Base-by-base conservation (phyloP, 2,888 invertebrate species). In the Troides helena region DNA sequence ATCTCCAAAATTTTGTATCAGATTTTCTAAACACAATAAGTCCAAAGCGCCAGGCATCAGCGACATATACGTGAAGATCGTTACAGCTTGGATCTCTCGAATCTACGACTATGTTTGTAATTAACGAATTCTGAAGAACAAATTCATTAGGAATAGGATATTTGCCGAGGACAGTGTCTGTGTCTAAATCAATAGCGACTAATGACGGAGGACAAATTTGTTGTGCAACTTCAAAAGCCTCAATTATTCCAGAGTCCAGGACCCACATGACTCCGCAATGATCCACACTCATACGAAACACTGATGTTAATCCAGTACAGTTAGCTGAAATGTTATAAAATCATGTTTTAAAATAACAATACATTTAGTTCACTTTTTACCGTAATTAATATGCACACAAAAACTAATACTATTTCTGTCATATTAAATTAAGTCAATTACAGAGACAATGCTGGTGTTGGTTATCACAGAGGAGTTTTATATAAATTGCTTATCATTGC, bases 251-350 rank as follows among this genome's bases (percentile, higher is more conserved):
- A 0, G 96, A 95, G 84, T 97, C 97, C 39, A 97, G 92, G 0
- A 96, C 94, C 97, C 97, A 97, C 77, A 97, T 92, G 2, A 96
- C 93, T 65, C 95, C 95, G 77, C 97, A 97, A 61, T 94, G 94
- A 82, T 97, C 97, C 0, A 96, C 94, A 78, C 94, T 94, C 80
- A 96, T 93, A n/a, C 97, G 94, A 81, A 96, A 97, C 2, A 97
- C 95, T 0, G 97, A 97, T 0, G 96, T 96, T 68, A 97, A 89
- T 57, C 95, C 95, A 30, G 86, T 87, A 75, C 92, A 92, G 75
- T 91, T 94, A 67, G 46, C 93, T 92, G 84, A 67, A 76, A 79
- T 56, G 30, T 30, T 30, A 2, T 59, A 18, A 58, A 58, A 23
- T 58, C 12, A 58, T 4, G 10, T 23, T 14, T 58, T n/a, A 46